Evolutionary conservation across 2,113 vertebrate species (phyloP).

Genomic region (Gallinago paraguaiae): DNA sequence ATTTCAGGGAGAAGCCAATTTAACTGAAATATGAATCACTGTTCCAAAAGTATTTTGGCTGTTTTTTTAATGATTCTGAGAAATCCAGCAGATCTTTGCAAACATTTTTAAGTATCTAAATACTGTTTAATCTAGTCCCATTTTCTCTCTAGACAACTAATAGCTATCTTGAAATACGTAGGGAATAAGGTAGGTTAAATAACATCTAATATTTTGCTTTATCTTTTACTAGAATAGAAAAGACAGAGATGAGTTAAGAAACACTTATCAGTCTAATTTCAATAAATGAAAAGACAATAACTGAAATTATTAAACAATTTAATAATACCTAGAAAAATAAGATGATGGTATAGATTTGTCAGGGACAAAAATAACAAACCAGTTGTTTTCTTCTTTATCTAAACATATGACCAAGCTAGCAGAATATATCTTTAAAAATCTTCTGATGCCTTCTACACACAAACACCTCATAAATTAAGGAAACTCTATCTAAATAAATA

Average conservation of each 20-base stretch:
- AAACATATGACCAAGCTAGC: background rate
- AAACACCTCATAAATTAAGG: background rate
- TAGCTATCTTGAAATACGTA: background rate
- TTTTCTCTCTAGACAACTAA: background rate
- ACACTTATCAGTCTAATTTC: background rate
- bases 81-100: background rate
- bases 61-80: background rate
- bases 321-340: background rate
- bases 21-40: background rate
- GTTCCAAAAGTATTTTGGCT: background rate
- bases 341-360: background rate
- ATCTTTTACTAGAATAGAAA: background rate
- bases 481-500: background rate
- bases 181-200: background rate
- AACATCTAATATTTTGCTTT: background rate
- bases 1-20: background rate
- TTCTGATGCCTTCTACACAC: background rate
- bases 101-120: background rate
- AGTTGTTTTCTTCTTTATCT: background rate
- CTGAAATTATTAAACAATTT: background rate
- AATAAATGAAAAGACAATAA: background rate
- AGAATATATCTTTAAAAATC: background rate
- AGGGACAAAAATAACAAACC: background rate
- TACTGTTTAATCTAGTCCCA: background rate
- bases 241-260: background rate